Evolutionary conservation across 2,888 invertebrate species (phyloP).

Genomic region (Andrena flavipes): DNA sequence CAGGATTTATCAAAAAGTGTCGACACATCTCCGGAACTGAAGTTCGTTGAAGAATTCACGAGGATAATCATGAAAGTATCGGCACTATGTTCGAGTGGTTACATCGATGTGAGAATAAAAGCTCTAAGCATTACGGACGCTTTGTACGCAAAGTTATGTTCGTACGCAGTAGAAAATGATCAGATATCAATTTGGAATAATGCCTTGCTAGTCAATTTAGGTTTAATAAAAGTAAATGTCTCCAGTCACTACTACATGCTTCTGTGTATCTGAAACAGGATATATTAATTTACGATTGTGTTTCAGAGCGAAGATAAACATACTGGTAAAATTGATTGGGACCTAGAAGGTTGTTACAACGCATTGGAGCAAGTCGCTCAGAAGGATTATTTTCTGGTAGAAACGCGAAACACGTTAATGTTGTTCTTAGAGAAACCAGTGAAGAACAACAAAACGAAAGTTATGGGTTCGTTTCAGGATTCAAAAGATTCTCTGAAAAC

Average conservation of each 20-base stretch:
- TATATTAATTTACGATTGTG: constrained; percentile 24
- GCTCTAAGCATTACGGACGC: constrained; percentile 85
- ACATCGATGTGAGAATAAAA: constrained; percentile 85
- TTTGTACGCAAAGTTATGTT: constrained; percentile 86
- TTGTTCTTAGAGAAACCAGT: constrained; percentile 86
- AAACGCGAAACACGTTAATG: constrained; percentile 85
- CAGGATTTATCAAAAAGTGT: constrained; percentile 68
- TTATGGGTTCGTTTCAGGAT: constrained; percentile 78
- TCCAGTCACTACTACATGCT: background rate
- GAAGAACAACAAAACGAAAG: constrained; percentile 72
- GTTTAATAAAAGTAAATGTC: constrained; percentile 89
- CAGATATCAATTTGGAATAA: constrained; percentile 88
- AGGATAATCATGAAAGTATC: constrained; percentile 86
- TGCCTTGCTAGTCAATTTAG: constrained; percentile 88
- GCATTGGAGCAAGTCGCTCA: constrained; percentile 86
- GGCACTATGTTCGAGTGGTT: constrained; percentile 86
- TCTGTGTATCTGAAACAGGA: background rate
- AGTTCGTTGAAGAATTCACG: constrained; percentile 82
- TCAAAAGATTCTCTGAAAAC: constrained; percentile 79
- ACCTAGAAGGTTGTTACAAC: constrained; percentile 87
- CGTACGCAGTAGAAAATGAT: constrained; percentile 85
- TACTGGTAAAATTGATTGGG: constrained; percentile 87
- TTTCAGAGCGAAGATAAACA: constrained; percentile 90
- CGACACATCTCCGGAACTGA: constrained; percentile 51
- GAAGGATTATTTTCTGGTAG: constrained; percentile 86